Evolutionary conservation across 1,140 invertebrate species (phyloP), one percentile per base, ranked within the genome.

Genomic region (Ericerus pela): DNA sequence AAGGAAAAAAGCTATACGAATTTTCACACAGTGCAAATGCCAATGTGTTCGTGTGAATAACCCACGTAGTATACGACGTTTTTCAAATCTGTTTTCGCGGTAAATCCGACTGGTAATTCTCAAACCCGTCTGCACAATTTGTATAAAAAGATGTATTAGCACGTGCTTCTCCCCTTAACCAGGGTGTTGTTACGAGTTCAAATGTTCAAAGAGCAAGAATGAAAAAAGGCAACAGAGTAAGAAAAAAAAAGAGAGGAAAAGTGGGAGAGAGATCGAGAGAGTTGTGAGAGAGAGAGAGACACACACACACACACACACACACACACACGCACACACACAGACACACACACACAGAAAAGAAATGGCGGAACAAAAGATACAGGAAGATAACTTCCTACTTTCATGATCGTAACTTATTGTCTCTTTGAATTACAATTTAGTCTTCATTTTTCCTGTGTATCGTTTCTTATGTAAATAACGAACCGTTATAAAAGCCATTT

Each of bases 101-200:
- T 47, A 24, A 47, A 47, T 47, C 41, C 41, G 41, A 16, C 41
- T 10, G 20, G 41, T 47, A 47, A 47, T 47, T 47, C 26, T 47
- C 10, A 6, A 24, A 24, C 41, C 20, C 26, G 41, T 24, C 41
- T 47, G 16, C 41, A 24, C 41, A 47, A 47, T 47, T 47, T 47
- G 41, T 47, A 47, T 47, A 47, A 47, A 47, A 47, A 47, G 41
- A 47, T 47, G 41, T 47, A 47, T 47, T 47, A 47, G 41, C 41
- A 47, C 41, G 41, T 47, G 41, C 41, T 47, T 47, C 41, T 47
- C 14, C 14, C 20, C n/a, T n/a, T 47, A 47, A 47, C 41, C 20
- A 47, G 41, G 16, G 41, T 47, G 41, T 16, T 38, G 20, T 18
- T 22, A 24, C 16, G 16, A 47, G 41, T 24, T 47, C 41, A 24